These are phyloP conservation scores for Oostethus manadensis DNA, from an alignment of 2,113 vertebrate genomes.

Conservation along the genomic window DNA sequence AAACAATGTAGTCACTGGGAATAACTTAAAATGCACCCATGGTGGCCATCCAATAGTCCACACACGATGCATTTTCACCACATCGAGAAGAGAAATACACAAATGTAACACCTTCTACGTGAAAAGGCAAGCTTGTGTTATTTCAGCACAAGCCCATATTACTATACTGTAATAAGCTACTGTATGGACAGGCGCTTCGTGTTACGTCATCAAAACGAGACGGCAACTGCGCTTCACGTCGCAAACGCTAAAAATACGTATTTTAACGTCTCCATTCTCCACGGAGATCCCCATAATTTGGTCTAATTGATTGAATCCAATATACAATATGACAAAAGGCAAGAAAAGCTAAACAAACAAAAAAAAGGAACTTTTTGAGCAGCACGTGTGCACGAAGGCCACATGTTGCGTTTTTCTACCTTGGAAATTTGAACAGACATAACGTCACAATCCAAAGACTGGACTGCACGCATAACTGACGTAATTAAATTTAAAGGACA, in stretches of 20 bases:
- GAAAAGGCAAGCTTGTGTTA: too few relatives aligned
- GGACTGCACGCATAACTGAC: background rate
- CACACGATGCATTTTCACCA: too few relatives aligned
- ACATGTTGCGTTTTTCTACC: background rate
- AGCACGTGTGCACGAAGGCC: background rate
- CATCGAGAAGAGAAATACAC: too few relatives aligned
- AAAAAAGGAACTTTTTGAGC: too few relatives aligned
- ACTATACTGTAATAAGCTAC: too few relatives aligned
- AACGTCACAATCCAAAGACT: background rate
- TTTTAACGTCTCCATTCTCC: background rate
- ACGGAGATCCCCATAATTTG: background rate
- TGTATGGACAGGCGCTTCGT: background rate
- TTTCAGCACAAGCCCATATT: too few relatives aligned
- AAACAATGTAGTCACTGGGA: too few relatives aligned
- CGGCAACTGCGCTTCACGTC: background rate
- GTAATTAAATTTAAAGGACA: background rate
- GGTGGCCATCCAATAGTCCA: too few relatives aligned
- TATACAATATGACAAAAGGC: background rate
- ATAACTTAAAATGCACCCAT: too few relatives aligned
- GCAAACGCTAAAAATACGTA: too few relatives aligned
- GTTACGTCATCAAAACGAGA: background rate
- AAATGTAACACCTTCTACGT: too few relatives aligned
- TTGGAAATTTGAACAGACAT: background rate
- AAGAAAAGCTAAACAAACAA: background rate
- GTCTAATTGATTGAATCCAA: background rate